phyloP scores from a whole-genome alignment of 2,113 vertebrate genomes.

The Hypocryptadius cinnamomeus region DNA sequence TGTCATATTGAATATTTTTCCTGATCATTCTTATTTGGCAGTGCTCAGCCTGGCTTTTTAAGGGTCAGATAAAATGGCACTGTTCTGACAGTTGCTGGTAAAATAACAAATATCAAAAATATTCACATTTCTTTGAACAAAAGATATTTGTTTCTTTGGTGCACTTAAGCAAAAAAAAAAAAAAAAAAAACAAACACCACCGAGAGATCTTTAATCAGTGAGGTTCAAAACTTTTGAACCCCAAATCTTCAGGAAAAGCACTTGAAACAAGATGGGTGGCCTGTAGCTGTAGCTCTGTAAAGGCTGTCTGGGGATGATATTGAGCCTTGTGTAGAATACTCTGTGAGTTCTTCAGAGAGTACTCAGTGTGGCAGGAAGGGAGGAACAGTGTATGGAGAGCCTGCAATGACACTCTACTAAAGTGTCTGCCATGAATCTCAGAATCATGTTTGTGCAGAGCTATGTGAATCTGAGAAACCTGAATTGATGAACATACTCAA shows the following conservation, averaged over 20 bases:
- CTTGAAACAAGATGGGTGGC: slow-evolving; percentile 22
- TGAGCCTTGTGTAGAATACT: not conserved
- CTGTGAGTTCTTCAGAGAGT: slow-evolving; percentile 44
- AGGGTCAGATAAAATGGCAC: not conserved
- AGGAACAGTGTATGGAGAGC: not conserved
- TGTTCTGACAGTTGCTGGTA: not conserved
- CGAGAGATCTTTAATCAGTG: not conserved
- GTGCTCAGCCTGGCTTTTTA: not conserved
- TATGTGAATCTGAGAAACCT: not conserved
- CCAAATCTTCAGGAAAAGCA: slow-evolving; percentile 19
- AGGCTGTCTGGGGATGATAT: slow-evolving; percentile 29
- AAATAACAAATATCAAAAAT: not conserved
- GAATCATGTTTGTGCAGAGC: not conserved
- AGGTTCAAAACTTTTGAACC: slow-evolving; percentile 13
- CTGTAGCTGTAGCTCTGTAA: not conserved
- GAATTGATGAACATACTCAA: not conserved
- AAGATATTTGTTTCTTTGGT: not conserved
- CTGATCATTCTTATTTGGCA: not conserved
- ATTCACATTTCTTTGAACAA: not conserved
- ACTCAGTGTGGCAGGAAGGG: slow-evolving; percentile 29
- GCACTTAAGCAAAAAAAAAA: not conserved
- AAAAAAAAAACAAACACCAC: not conserved
- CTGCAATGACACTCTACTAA: not conserved
- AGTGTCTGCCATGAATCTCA: slow-evolving; percentile 6
- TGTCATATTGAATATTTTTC: not conserved